Conservation (phyloP, 2,888 invertebrate species). For the Suillia variegata region DNA sequence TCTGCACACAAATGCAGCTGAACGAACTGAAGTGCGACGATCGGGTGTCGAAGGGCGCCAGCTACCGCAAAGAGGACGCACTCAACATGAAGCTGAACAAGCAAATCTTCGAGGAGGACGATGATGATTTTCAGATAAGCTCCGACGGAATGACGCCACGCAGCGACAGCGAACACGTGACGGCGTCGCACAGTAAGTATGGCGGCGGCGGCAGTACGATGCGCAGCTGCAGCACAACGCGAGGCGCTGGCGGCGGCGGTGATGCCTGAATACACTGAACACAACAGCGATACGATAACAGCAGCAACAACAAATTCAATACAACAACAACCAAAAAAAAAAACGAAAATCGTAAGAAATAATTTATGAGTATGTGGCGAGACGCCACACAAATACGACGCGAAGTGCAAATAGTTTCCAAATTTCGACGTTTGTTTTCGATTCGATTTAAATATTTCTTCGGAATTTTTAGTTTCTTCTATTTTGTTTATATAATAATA, state of each 20-base stretch:
- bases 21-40: conserved; percentile 33
- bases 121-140: conserved; percentile 43
- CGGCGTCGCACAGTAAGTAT: conserved; percentile 16
- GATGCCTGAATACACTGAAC: conserved; percentile 22
- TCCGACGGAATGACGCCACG: conserved; percentile 46
- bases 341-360: too few species aligned
- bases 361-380: too few species aligned
- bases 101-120: conserved; percentile 37
- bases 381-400: too few species aligned
- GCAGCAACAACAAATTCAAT: too few species aligned
- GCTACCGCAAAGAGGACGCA: conserved; percentile 21
- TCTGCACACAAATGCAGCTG: conserved; percentile 41
- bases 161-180: conserved; percentile 34
- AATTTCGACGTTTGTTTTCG: too few species aligned
- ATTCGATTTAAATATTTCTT: too few species aligned
- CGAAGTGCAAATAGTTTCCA: too few species aligned
- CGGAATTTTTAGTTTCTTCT: too few species aligned
- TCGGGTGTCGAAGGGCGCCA: conserved; percentile 2
- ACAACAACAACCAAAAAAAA: too few species aligned
- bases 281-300: neutral
- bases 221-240: conserved; percentile 26
- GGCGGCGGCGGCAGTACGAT: conserved; percentile 24
- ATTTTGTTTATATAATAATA: too few species aligned
- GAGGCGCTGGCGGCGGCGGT: conserved; percentile 46
- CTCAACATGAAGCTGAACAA: conserved; percentile 8